Evolutionary conservation across 2,113 vertebrate genomes (phyloP).

Genomic region (Cavia porcellus): DNA sequence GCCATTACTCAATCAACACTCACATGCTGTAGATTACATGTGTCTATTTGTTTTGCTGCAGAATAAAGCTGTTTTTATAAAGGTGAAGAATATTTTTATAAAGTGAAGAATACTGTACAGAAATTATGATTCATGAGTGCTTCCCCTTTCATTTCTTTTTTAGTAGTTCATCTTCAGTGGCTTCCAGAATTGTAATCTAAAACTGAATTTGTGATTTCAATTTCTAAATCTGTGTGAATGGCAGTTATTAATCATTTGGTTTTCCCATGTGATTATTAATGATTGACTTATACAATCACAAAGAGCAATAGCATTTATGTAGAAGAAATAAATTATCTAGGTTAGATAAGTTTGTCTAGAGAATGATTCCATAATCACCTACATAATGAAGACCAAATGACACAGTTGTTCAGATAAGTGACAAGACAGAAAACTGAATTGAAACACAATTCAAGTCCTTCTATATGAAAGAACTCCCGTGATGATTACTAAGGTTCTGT

Average conservation of each 20-base stretch:
- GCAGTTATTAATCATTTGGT: neutral
- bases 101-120: neutral
- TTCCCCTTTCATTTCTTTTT: neutral
- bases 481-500: neutral
- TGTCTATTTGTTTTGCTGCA: neutral
- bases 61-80: neutral
- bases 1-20: neutral
- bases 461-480: neutral
- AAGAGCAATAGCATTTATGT: neutral
- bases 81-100: no score
- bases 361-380: neutral
- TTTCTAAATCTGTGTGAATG: neutral
- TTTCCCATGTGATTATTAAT: neutral
- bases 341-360: neutral
- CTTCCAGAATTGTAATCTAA: neutral
- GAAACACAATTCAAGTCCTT: neutral
- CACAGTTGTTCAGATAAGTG: neutral
- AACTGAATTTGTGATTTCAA: neutral
- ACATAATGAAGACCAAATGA: neutral
- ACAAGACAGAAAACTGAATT: neutral
- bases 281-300: neutral
- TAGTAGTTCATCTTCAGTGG: neutral
- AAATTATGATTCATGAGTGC: neutral
- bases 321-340: neutral
- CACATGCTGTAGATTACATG: neutral